phyloP scores from a whole-genome alignment of 2,797 vertebrate genomes.

The Pseudochromis fuscus region DNA sequence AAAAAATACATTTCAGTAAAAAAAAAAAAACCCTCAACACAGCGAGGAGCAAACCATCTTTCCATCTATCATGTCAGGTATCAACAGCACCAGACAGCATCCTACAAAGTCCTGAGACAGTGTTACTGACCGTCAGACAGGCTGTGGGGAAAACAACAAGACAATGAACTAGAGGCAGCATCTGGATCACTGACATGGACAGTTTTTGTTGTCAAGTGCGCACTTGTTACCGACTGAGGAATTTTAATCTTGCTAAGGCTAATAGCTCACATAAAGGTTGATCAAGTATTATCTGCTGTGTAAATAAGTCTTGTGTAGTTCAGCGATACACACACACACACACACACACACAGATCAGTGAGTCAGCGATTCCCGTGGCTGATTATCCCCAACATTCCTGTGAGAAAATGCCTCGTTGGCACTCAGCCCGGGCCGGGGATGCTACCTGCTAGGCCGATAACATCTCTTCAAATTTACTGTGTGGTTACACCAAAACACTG shows the following conservation, averaged over 20 bases:
- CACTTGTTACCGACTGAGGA: conserved; percentile 5
- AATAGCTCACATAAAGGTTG: conserved; percentile 12
- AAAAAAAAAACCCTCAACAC: neutral
- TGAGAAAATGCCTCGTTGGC: conserved; percentile 55
- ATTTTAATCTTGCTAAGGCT: conserved; percentile 13
- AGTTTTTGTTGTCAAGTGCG: neutral
- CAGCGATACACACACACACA: neutral
- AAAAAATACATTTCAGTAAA: neutral
- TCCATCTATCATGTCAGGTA: neutral
- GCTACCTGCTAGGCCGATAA: conserved; percentile 31
- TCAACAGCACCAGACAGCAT: conserved; percentile 2
- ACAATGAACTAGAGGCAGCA: neutral
- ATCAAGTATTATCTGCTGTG: conserved; percentile 11
- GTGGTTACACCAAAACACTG: conserved; percentile 53
- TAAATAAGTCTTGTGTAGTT: conserved; percentile 10
- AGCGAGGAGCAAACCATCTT: neutral
- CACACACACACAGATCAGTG: conserved; percentile 11
- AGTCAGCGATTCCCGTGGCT: conserved; percentile 57
- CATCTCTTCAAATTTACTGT: conserved; percentile 39
- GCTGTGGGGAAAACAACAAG: neutral
- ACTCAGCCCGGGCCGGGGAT: conserved; percentile 8
- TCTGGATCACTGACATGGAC: neutral
- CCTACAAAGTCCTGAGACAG: conserved; percentile 4
- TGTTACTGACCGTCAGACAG: neutral
- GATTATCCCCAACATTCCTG: conserved; percentile 48